Base-by-base conservation (phyloP, 2,113 vertebrate genomes). In the Catharus minimus region DNA sequence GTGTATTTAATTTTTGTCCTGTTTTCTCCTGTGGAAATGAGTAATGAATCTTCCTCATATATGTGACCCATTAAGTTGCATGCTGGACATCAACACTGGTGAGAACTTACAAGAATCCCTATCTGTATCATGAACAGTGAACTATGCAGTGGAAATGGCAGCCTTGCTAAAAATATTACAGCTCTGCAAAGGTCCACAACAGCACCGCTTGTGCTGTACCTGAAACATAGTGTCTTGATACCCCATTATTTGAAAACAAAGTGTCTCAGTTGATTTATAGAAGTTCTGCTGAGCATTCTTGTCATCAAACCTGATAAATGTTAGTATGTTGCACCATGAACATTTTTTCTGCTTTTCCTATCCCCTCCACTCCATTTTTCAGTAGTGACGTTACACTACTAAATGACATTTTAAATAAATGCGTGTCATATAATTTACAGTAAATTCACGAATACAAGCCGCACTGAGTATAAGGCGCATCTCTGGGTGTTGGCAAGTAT, bases 91-190 rank as follows among this genome's bases (percentile, higher is more conserved):
- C 80, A 55, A 52, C 77, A 50, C 53, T n/a, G 14, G 3, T 39
- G 24, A 90, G 14, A 95, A 93, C 32, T 91, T 49, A 79, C 93
- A 84, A 96, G 38, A 72, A 74, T 13, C 49, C 50, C 9, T 4
- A 32, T 62, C n/a, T 68, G 21, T 67, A 65, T n/a, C 39, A 61
- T 12, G 26, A 58, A 53, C 43, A 60, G 58, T n/a, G 11, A 66
- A 32, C 10, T 39, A 39, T 21, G 23, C 43, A 61, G 26, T 20
- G 11, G 60, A 88, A 95, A 95, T 72, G 18, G 11, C 33, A 91
- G 27, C 33, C 90, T 39, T 86, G 32, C 23, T 77, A 93, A 94
- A 95, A 90, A 18, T n/a, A n/a, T 21, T 57, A 36, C 64, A 23
- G 53, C 23, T 28, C 32, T 61, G 18, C 12, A 58, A 69, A 9